A percentile compares a stretch with the other conserved stretches of the same genome.
Evolutionary conservation across 2,888 invertebrate species (phyloP).

Genomic region (Ochropacha duplaris): DNA sequence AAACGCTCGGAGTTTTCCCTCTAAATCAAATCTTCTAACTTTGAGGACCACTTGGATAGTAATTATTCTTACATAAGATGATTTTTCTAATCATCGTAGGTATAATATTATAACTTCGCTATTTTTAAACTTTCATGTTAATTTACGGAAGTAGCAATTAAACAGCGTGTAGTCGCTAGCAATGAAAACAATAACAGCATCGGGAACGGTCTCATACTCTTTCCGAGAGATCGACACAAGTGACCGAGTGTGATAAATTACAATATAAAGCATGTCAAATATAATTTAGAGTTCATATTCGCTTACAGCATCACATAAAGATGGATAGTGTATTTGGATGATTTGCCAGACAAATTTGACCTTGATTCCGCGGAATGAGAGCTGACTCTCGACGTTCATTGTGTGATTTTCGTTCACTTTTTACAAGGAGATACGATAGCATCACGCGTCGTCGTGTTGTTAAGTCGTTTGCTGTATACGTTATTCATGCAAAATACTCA

Average conservation of each 20-base stretch:
- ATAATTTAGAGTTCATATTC: slow-evolving; percentile 23
- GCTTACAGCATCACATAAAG: slow-evolving; percentile 17
- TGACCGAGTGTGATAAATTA: slow-evolving; percentile 8
- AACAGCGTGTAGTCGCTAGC: slow-evolving; percentile 61
- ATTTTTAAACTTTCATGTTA: slow-evolving; percentile 47
- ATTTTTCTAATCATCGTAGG: no score
- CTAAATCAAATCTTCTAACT: no score
- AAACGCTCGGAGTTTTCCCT: no score
- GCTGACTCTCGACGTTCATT: slow-evolving; percentile 65
- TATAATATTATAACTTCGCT: slow-evolving; percentile 11
- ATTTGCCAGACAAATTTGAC: slow-evolving; percentile 74
- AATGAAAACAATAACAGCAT: slow-evolving; percentile 71
- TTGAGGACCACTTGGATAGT: no score
- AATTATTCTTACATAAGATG: no score
- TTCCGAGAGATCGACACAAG: slow-evolving; percentile 49
- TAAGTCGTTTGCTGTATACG: slow-evolving; percentile 20
- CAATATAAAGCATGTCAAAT: slow-evolving; percentile 17
- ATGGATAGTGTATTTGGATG: slow-evolving; percentile 57
- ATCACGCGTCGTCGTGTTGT: slow-evolving; percentile 35
- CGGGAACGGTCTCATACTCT: slow-evolving; percentile 72
- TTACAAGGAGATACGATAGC: slow-evolving; percentile 51
- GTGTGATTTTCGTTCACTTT: slow-evolving; percentile 72
- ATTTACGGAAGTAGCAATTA: slow-evolving; percentile 73
- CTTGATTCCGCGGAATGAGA: slow-evolving; percentile 70
- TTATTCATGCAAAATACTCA: not conserved